Evolutionary conservation across 2,797 vertebrate genomes (phyloP).

Genomic region (Cuniculus paca): DNA sequence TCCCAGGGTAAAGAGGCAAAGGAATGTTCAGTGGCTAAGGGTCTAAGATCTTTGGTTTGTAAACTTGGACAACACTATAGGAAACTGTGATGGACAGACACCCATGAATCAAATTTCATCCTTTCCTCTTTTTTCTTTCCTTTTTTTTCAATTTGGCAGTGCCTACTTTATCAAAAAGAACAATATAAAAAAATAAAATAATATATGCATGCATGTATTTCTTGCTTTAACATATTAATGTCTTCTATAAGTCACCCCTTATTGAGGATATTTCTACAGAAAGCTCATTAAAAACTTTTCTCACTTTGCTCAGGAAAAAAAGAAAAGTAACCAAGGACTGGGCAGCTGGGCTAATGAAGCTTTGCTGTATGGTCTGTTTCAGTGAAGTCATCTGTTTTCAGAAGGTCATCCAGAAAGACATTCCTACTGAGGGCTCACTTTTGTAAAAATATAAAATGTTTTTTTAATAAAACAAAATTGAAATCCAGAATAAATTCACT

Average conservation of each 20-base stretch:
- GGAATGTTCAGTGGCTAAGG: no score
- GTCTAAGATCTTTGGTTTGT: neutral
- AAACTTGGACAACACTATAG: fast-evolving
- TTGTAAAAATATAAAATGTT: slow-evolving; percentile 5
- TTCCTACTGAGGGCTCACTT: neutral
- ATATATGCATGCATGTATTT: neutral
- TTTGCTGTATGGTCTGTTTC: neutral
- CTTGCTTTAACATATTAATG: neutral
- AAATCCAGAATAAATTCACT: neutral
- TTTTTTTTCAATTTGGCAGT: neutral
- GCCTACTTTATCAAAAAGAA: neutral
- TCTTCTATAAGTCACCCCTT: neutral
- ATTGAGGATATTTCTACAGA: neutral
- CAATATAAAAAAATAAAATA: neutral
- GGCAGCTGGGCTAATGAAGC: neutral
- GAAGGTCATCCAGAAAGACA: neutral
- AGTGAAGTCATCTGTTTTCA: neutral
- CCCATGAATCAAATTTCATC: neutral
- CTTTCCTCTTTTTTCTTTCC: neutral
- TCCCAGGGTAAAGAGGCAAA: neutral
- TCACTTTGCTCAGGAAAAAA: neutral
- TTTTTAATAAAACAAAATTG: neutral
- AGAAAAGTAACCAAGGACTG: neutral
- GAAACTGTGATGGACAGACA: neutral
- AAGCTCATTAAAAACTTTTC: slow-evolving; percentile 23